Conservation (phyloP, 2,113 vertebrate species). For the Leptobrachium ailaonicum region DNA sequence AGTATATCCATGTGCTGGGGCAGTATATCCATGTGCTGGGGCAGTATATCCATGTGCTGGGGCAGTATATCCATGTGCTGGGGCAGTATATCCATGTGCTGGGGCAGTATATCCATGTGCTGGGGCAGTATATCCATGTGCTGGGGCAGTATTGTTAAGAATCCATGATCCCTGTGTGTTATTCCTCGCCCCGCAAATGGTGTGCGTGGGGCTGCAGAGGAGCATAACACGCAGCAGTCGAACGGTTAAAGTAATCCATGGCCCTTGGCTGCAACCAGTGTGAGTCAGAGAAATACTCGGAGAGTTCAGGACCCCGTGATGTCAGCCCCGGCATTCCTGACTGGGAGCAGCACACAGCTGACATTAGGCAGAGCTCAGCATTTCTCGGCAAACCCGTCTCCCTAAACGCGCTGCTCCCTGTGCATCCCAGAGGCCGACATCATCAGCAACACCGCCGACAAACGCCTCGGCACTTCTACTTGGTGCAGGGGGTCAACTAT, state of each 20-base stretch:
- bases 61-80: too few species aligned
- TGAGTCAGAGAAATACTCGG: slow-evolving; percentile 29
- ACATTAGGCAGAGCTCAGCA: slow-evolving; percentile 34
- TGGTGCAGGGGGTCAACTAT: too few species aligned
- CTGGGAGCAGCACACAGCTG: slow-evolving; percentile 20
- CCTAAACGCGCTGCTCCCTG: not conserved
- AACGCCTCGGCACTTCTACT: too few species aligned
- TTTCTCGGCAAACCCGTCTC: not conserved
- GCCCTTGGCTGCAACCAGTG: slow-evolving; percentile 6
- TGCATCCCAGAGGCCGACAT: too few species aligned
- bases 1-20: too few species aligned
- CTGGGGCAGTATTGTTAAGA: too few species aligned
- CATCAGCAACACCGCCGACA: too few species aligned
- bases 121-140: too few species aligned
- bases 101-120: too few species aligned
- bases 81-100: too few species aligned
- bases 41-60: too few species aligned
- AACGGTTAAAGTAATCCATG: slow-evolving; percentile 10
- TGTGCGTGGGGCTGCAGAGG: not conserved
- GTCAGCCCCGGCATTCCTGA: slow-evolving; percentile 42
- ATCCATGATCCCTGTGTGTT: not conserved
- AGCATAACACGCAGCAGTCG: not conserved
- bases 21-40: too few species aligned
- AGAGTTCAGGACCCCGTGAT: slow-evolving; percentile 39
- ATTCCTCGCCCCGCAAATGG: not conserved